Percentiles rank a stretch among this genome's conserved stretches.
These are phyloP conservation scores for Trachurus trachurus DNA, from an alignment of 2,797 vertebrate genomes.

Conservation along the genomic window DNA sequence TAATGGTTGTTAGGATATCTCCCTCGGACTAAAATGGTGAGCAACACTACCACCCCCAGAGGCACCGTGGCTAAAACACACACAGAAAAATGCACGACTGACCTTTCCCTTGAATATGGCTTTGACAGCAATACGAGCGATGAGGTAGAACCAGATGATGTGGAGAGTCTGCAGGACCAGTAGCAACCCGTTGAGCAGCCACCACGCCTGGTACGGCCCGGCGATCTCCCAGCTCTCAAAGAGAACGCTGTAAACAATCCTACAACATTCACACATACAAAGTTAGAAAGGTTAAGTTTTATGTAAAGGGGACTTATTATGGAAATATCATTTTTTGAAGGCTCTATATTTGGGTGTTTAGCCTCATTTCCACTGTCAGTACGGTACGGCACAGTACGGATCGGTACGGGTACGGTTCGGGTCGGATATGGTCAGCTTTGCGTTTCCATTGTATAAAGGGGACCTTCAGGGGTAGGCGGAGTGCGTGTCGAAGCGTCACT, in stretches of 20 bases:
- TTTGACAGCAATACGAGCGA: constrained; percentile 93
- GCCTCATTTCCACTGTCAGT: too few relatives aligned
- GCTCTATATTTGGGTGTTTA: too few relatives aligned
- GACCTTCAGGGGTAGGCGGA: too few relatives aligned
- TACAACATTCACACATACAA: constrained; percentile 67
- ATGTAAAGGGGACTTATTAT: too few relatives aligned
- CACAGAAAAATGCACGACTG: constrained; percentile 44
- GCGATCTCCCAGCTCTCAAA: constrained; percentile 97
- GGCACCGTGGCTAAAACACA: neutral
- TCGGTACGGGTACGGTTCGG: too few relatives aligned
- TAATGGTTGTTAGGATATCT: neutral
- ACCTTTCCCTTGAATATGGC: constrained; percentile 97
- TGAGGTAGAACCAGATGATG: constrained; percentile 97
- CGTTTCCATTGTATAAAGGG: too few relatives aligned
- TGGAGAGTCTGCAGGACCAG: constrained; percentile 92
- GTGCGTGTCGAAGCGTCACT: too few relatives aligned
- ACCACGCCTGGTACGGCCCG: constrained; percentile 96
- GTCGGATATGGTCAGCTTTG: too few relatives aligned
- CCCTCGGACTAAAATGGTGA: neutral
- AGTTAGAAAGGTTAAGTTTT: too few relatives aligned
- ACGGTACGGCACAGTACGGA: too few relatives aligned
- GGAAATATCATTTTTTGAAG: too few relatives aligned
- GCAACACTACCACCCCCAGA: neutral
- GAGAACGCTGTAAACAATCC: constrained; percentile 93
- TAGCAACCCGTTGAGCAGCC: constrained; percentile 93